These are phyloP conservation scores for Macrophya annulata DNA, from an alignment of 2,888 invertebrate genomes.

Conservation along the genomic window DNA sequence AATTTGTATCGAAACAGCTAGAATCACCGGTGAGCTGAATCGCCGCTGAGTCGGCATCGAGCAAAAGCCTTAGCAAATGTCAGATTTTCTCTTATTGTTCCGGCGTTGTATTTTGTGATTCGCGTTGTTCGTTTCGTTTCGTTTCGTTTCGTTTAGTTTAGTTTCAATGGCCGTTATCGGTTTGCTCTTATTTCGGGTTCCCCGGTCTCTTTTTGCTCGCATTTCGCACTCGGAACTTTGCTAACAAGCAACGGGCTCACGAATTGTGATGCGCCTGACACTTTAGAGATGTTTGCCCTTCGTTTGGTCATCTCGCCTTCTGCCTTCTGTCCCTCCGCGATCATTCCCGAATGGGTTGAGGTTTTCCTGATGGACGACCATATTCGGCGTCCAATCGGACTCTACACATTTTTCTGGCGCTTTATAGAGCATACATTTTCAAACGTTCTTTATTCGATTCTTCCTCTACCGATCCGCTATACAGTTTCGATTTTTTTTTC, in stretches of 20 bases:
- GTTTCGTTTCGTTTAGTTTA: conserved; percentile 26
- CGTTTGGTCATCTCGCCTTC: conserved; percentile 49
- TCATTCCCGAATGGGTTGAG: conserved; percentile 36
- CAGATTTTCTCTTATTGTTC: conserved; percentile 39
- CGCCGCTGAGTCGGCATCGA: conserved; percentile 43
- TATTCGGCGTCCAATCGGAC: conserved; percentile 50
- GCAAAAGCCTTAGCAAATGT: conserved; percentile 50
- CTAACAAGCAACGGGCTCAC: conserved; percentile 77
- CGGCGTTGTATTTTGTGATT: conserved; percentile 22
- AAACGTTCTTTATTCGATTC: conserved; percentile 51
- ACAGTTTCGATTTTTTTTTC: background rate
- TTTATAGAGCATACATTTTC: conserved; percentile 38
- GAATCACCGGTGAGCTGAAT: conserved; percentile 41
- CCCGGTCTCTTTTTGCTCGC: conserved; percentile 43
- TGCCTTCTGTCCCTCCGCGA: background rate
- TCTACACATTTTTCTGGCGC: conserved; percentile 24
- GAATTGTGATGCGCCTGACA: conserved; percentile 79
- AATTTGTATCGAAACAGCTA: conserved; percentile 78
- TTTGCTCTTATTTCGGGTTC: conserved; percentile 46
- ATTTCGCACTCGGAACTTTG: conserved; percentile 56
- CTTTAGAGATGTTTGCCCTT: conserved; percentile 77
- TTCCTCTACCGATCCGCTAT: too few relatives aligned
- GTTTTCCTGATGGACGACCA: conserved; percentile 55
- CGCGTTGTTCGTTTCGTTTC: conserved; percentile 13
- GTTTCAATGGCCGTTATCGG: conserved; percentile 25